These are phyloP conservation scores for Mythimna albipuncta DNA, from an alignment of 2,888 invertebrate species.

Conservation along the genomic window DNA sequence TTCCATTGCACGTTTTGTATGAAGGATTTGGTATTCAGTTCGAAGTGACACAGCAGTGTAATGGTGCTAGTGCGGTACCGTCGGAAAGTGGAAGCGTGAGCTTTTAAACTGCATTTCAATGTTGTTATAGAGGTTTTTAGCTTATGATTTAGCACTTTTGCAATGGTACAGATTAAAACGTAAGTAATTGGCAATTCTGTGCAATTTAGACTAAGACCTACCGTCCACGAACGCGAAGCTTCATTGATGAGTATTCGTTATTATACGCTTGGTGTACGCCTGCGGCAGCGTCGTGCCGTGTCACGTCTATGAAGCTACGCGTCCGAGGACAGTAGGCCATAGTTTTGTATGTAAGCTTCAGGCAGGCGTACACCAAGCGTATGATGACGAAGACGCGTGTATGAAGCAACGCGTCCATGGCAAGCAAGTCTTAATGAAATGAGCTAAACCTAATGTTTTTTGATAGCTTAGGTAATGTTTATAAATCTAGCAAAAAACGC, in stretches of 20 bases:
- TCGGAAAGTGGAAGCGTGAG: not conserved
- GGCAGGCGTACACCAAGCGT: too few relatives aligned
- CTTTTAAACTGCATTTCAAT: not conserved
- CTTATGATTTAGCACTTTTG: not conserved
- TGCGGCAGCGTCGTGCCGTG: too few relatives aligned
- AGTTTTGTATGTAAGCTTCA: too few relatives aligned
- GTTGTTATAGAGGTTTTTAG: not conserved
- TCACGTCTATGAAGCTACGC: too few relatives aligned
- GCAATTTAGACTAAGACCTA: not conserved
- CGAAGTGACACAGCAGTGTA: constrained; percentile 24
- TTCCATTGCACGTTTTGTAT: constrained; percentile 2
- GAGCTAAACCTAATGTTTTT: not conserved
- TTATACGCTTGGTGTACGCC: too few relatives aligned
- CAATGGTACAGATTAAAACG: not conserved
- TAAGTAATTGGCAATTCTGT: not conserved
- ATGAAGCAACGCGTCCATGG: too few relatives aligned
- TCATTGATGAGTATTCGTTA: too few relatives aligned
- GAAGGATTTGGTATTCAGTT: not conserved
- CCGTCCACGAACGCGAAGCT: too few relatives aligned
- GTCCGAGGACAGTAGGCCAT: too few relatives aligned
- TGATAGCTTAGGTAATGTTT: not conserved
- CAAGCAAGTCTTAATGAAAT: not conserved
- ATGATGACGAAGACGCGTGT: too few relatives aligned
- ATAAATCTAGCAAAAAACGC: constrained; percentile 10
- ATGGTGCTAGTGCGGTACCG: not conserved